Evolutionary conservation across 2,113 vertebrate genomes (phyloP).

Genomic region (Bufo bufo): DNA sequence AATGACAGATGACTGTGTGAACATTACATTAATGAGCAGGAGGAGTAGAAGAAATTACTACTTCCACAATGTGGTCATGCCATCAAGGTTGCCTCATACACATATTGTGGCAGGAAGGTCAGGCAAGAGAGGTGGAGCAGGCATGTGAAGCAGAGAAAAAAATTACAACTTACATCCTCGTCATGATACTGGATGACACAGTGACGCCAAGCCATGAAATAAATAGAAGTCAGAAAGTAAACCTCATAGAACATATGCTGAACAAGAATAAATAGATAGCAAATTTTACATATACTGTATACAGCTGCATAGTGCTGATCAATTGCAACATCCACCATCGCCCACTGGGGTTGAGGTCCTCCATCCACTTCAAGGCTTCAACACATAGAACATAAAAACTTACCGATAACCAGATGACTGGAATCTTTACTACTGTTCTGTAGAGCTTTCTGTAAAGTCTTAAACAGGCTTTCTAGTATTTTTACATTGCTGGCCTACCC

Average conservation of each 20-base stretch:
- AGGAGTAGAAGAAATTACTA: neutral
- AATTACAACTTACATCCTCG: slow-evolving; percentile 88
- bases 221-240: slow-evolving; percentile 67
- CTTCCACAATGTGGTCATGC: neutral
- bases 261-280: neutral
- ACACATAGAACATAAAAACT: too few relatives aligned
- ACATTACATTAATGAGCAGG: neutral
- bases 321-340: neutral
- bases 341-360: neutral
- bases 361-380: too few relatives aligned
- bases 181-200: slow-evolving; percentile 91
- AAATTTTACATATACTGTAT: neutral
- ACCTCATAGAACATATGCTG: slow-evolving; percentile 30
- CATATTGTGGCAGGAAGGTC: neutral
- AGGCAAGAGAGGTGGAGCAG: slow-evolving; percentile 61
- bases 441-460: too few relatives aligned
- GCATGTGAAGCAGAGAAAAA: slow-evolving; percentile 72
- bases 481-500: neutral
- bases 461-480: too few relatives aligned
- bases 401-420: too few relatives aligned
- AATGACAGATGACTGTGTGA: neutral
- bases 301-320: neutral
- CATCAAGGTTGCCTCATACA: neutral
- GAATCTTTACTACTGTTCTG: too few relatives aligned
- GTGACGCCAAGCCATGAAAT: slow-evolving; percentile 80